A percentile compares a stretch with the other conserved stretches of the same genome.
Evolutionary conservation across 2,113 vertebrate genomes (phyloP).

Genomic region (Ophthalmolycus amberensis): DNA sequence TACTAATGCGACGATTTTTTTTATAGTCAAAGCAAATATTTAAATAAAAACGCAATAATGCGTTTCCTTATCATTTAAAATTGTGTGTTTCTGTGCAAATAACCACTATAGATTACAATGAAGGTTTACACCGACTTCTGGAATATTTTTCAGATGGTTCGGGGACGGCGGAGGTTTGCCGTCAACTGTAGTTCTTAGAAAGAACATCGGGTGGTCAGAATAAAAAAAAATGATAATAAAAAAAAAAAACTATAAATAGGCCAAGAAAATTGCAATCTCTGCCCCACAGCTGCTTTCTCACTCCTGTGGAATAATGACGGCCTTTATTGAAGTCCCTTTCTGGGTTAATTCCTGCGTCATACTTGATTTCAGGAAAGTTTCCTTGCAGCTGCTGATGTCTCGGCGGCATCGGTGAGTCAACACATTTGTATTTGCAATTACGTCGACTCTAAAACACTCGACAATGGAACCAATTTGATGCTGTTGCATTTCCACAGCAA

Average conservation of each 20-base stretch:
- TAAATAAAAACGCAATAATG: not conserved
- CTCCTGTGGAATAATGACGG: constrained; percentile 15
- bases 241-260: too few species aligned
- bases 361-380: constrained; percentile 7
- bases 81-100: too few species aligned
- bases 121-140: too few species aligned
- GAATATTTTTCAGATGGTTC: too few species aligned
- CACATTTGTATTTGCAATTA: constrained; percentile 28
- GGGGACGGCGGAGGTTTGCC: too few species aligned
- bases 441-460: constrained; percentile 23
- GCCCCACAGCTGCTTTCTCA: constrained; percentile 18
- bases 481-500: constrained; percentile 74
- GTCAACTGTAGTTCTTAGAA: too few species aligned
- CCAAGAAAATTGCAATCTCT: not conserved
- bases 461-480: constrained; percentile 40
- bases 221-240: too few species aligned
- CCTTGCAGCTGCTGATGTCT: not conserved
- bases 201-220: too few species aligned
- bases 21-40: not conserved
- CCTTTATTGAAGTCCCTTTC: constrained; percentile 31
- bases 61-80: not conserved
- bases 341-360: constrained; percentile 19
- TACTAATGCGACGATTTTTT: not conserved
- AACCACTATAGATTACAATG: too few species aligned
- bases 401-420: constrained; percentile 13